These are phyloP conservation scores for Rhaphigaster nebulosa DNA, from an alignment of 2,888 invertebrate species.

Conservation along the genomic window DNA sequence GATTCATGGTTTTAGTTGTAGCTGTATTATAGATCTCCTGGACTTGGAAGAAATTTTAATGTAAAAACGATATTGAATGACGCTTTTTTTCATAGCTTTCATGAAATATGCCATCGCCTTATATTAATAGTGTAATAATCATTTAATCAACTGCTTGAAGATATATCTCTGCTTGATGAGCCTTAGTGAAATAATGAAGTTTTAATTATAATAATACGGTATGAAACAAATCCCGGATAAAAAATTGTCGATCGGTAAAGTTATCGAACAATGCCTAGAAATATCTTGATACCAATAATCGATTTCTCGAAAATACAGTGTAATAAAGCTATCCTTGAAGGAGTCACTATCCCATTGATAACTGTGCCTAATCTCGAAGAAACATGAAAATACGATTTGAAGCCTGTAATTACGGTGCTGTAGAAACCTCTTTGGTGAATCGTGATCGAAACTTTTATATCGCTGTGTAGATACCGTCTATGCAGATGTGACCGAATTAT, in stretches of 20 bases:
- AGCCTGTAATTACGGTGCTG: neutral
- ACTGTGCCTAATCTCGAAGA: neutral
- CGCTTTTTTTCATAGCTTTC: too few species aligned
- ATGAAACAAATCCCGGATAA: neutral
- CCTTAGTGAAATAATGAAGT: neutral
- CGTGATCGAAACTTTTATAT: neutral
- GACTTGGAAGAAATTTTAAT: too few species aligned
- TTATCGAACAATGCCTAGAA: neutral
- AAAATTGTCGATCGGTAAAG: neutral
- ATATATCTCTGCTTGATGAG: too few species aligned
- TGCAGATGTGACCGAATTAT: slow-evolving; percentile 18
- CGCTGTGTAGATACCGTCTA: neutral
- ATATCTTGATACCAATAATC: neutral
- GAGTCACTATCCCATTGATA: neutral
- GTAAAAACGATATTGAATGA: too few species aligned
- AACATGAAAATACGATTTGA: neutral
- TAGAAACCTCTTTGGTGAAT: slow-evolving; percentile 26
- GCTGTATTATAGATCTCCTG: too few species aligned
- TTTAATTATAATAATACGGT: neutral
- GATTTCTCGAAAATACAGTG: neutral
- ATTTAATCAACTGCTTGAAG: too few species aligned
- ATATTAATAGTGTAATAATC: too few species aligned
- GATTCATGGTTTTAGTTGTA: too few species aligned
- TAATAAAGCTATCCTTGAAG: neutral
- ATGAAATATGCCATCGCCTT: too few species aligned